phyloP scores from a whole-genome alignment of 2,113 vertebrate genomes.

The Elephantulus edwardii region DNA sequence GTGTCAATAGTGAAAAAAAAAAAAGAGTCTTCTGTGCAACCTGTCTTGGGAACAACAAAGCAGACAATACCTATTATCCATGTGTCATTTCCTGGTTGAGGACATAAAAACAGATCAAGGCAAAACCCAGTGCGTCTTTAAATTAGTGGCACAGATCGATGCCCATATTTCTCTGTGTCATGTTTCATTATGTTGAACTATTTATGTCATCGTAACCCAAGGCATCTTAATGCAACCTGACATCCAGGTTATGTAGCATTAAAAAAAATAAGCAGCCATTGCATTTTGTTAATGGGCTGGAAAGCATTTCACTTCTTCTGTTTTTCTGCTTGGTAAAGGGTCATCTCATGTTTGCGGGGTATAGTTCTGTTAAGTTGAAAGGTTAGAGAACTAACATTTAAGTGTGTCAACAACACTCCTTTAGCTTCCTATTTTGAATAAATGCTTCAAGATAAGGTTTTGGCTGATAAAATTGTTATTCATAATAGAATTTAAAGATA shows the following conservation, averaged over 20 bases:
- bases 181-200: constrained; percentile 80
- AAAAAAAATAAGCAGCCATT: constrained; percentile 71
- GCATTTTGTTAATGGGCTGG: constrained; percentile 71
- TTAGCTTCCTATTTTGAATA: neutral
- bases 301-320: constrained; percentile 44
- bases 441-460: neutral
- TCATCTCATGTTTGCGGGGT: neutral
- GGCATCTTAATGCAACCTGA: constrained; percentile 76
- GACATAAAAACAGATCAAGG: constrained; percentile 81
- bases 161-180: constrained; percentile 81
- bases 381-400: constrained; percentile 17
- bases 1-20: constrained; percentile 81
- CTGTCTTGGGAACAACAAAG: constrained; percentile 80
- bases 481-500: neutral
- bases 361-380: neutral
- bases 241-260: constrained; percentile 75
- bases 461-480: neutral
- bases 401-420: neutral
- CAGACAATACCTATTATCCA: constrained; percentile 84
- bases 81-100: constrained; percentile 79
- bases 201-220: constrained; percentile 74
- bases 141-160: constrained; percentile 84
- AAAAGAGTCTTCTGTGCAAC: constrained; percentile 69
- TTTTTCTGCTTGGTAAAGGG: constrained; percentile 13
- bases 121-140: constrained; percentile 77